Evolutionary conservation across 2,113 vertebrate species (phyloP).

Genomic region (Heterotilapia buettikoferi): DNA sequence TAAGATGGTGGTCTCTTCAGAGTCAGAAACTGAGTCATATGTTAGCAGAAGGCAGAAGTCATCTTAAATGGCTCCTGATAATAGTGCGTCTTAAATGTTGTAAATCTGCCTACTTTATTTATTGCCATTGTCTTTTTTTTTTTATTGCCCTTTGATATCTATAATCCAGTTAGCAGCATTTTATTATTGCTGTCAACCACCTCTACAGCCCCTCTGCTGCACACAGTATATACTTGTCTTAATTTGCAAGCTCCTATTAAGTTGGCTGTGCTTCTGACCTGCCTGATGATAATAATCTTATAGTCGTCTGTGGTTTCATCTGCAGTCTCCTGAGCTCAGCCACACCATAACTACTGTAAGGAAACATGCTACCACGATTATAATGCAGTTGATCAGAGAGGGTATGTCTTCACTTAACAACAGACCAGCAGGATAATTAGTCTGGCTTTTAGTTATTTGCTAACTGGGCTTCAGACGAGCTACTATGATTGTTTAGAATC

Average conservation of each 20-base stretch:
- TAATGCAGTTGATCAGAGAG: neutral
- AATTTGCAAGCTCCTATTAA: neutral
- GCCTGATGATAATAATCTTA: neutral
- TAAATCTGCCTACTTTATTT: neutral
- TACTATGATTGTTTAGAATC: neutral
- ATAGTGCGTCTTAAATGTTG: neutral
- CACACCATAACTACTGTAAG: neutral
- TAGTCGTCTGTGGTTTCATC: neutral
- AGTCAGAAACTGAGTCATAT: neutral
- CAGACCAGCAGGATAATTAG: neutral
- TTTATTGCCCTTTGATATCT: constrained; percentile 12
- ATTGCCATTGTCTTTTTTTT: neutral
- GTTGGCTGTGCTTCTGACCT: neutral
- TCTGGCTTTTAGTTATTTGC: neutral
- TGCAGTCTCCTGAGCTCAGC: neutral
- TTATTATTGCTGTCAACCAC: neutral
- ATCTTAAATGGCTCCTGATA: neutral
- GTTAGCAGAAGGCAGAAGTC: neutral
- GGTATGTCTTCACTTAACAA: neutral
- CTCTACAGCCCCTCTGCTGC: neutral
- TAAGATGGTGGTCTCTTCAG: neutral
- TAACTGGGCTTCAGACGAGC: neutral
- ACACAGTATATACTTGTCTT: neutral
- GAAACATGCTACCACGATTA: neutral
- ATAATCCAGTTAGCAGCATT: neutral